phyloP scores from a whole-genome alignment of 2,113 vertebrate species.

The Gnathonemus longibarbis region DNA sequence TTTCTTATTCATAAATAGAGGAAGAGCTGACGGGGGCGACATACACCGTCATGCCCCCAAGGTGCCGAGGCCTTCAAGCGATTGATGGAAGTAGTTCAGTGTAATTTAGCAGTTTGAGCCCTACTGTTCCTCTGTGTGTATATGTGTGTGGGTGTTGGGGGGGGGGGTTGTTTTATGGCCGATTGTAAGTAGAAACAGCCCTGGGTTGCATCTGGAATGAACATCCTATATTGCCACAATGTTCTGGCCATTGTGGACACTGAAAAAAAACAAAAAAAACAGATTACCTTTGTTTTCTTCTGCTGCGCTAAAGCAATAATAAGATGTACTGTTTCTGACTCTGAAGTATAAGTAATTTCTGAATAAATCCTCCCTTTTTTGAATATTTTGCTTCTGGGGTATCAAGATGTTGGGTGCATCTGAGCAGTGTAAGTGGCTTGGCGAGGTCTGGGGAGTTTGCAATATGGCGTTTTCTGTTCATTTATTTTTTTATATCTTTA shows the following conservation, averaged over 20 bases:
- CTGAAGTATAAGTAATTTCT: slow-evolving; percentile 7
- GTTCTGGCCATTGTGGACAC: neutral
- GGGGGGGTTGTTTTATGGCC: neutral
- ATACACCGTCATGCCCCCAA: neutral
- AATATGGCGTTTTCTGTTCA: slow-evolving; percentile 20
- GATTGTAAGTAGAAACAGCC: slow-evolving; percentile 5
- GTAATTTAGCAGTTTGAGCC: slow-evolving; percentile 6
- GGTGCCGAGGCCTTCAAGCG: slow-evolving; percentile 3
- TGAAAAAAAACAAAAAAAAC: neutral
- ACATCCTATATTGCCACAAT: neutral
- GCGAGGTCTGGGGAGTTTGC: slow-evolving; percentile 6
- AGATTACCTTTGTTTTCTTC: neutral
- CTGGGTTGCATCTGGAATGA: slow-evolving; percentile 18
- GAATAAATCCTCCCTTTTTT: slow-evolving; percentile 24
- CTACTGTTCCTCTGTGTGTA: neutral
- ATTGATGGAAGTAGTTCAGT: slow-evolving; percentile 9
- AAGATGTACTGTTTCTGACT: slow-evolving; percentile 23
- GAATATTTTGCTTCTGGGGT: slow-evolving; percentile 25
- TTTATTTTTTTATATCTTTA: neutral
- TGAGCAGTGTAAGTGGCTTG: slow-evolving; percentile 24
- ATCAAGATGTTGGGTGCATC: slow-evolving; percentile 24
- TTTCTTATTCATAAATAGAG: neutral
- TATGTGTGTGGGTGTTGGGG: neutral
- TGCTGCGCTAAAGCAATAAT: slow-evolving; percentile 14
- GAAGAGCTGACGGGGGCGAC: neutral